Evolutionary conservation across 2,113 vertebrate species (phyloP).

Genomic region (Coreoperca whiteheadi): DNA sequence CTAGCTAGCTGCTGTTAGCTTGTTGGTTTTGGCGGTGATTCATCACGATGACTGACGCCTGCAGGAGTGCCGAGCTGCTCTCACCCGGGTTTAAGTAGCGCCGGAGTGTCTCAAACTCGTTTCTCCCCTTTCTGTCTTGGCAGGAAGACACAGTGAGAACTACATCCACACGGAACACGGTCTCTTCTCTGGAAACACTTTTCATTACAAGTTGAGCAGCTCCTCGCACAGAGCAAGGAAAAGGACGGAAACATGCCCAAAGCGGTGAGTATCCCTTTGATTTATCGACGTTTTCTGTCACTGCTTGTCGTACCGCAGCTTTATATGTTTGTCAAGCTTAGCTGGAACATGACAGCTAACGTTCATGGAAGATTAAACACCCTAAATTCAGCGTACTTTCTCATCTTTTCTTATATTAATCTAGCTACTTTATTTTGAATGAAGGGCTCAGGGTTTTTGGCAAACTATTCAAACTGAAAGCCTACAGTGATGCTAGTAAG

Average conservation of each 20-base stretch:
- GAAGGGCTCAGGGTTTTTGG: neutral
- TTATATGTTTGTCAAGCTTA: neutral
- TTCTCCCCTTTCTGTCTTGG: conserved; percentile 76
- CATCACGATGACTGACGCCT: conserved; percentile 63
- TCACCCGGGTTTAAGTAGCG: conserved; percentile 66
- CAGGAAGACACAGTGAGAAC: conserved; percentile 55
- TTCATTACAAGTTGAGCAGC: neutral
- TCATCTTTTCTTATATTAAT: neutral
- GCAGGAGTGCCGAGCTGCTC: conserved; percentile 60
- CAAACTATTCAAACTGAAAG: no score
- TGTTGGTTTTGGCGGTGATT: conserved; percentile 59
- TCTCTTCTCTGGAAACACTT: conserved; percentile 37
- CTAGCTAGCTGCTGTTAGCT: neutral
- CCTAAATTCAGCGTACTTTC: neutral
- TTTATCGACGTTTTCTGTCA: conserved; percentile 28
- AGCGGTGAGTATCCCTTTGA: conserved; percentile 81
- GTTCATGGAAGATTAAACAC: no score
- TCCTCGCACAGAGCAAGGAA: conserved; percentile 46
- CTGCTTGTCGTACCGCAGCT: neutral
- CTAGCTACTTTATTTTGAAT: neutral
- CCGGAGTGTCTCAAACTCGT: conserved; percentile 75
- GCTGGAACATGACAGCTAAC: neutral
- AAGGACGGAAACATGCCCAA: conserved; percentile 88
- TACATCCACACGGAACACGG: conserved; percentile 23
- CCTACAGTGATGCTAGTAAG: neutral